phyloP scores from a whole-genome alignment of 2,797 vertebrate species.

The Hapalemur alaotrensis region DNA sequence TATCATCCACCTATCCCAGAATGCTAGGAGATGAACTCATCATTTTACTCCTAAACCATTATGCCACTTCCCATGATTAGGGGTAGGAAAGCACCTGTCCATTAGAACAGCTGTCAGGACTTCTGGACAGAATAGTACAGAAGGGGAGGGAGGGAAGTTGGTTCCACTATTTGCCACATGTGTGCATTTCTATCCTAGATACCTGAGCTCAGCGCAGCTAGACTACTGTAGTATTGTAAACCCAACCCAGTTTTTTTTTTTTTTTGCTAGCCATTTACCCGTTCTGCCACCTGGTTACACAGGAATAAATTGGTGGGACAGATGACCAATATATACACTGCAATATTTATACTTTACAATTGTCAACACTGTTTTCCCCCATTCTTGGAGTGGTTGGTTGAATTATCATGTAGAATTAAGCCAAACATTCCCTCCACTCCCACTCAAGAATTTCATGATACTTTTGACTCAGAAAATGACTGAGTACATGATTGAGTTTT shows the following conservation, averaged over 20 bases:
- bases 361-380: accelerated
- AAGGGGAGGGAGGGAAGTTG: neutral
- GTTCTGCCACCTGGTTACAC: neutral
- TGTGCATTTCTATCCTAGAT: neutral
- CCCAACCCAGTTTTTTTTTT: neutral
- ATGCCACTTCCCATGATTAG: no score
- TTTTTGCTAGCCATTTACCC: neutral
- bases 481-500: neutral
- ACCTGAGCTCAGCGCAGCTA: neutral
- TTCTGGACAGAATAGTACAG: neutral
- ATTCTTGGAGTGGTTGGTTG: neutral
- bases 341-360: neutral
- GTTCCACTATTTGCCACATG: neutral
- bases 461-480: neutral
- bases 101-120: conserved; percentile 37
- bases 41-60: neutral
- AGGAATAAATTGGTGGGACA: neutral
- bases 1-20: neutral
- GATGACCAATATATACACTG: neutral
- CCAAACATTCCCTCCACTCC: neutral
- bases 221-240: neutral
- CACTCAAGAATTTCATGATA: neutral
- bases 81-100: neutral
- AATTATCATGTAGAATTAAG: neutral
- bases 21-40: neutral